Evolutionary conservation across 2,113 vertebrate species (phyloP).

Genomic region (Larimichthys polyactis): DNA sequence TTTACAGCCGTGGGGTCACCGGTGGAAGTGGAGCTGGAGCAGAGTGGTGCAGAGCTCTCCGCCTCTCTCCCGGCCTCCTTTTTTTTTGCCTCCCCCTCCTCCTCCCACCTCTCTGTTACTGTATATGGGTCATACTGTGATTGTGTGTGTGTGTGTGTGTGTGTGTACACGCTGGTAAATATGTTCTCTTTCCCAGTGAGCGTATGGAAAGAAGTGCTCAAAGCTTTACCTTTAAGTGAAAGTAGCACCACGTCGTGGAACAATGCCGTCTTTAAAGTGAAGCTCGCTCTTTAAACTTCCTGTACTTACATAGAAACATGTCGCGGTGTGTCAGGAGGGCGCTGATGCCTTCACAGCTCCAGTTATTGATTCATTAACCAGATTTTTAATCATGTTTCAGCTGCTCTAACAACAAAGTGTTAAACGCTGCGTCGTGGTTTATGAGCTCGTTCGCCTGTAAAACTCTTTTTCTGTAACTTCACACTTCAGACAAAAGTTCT

Average conservation of each 20-base stretch:
- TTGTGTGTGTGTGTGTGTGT: slow-evolving; percentile 18
- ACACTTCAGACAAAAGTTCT: not conserved
- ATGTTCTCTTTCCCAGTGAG: slow-evolving; percentile 37
- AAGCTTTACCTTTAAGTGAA: slow-evolving; percentile 20
- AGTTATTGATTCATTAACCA: not conserved
- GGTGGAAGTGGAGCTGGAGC: slow-evolving; percentile 72
- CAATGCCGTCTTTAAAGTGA: slow-evolving; percentile 47
- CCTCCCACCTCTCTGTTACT: slow-evolving; percentile 69
- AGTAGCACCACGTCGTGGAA: slow-evolving; percentile 12
- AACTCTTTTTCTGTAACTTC: not conserved
- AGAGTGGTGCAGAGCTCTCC: slow-evolving; percentile 72
- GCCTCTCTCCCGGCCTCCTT: slow-evolving; percentile 45
- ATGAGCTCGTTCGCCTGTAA: not conserved
- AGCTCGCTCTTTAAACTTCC: slow-evolving; percentile 4
- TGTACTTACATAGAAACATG: not conserved
- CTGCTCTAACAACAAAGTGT: not conserved
- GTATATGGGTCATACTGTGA: slow-evolving; percentile 75
- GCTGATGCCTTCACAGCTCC: not conserved
- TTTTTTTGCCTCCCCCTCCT: slow-evolving; percentile 54
- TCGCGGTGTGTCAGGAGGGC: slow-evolving; percentile 5
- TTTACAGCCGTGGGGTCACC: slow-evolving; percentile 72
- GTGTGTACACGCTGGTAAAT: slow-evolving; percentile 49
- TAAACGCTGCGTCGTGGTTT: not conserved
- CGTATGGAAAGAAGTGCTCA: slow-evolving; percentile 51
- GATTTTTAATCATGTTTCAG: not conserved